phyloP scores from a whole-genome alignment of 2,888 invertebrate genomes.

The Fragum sueziense region DNA sequence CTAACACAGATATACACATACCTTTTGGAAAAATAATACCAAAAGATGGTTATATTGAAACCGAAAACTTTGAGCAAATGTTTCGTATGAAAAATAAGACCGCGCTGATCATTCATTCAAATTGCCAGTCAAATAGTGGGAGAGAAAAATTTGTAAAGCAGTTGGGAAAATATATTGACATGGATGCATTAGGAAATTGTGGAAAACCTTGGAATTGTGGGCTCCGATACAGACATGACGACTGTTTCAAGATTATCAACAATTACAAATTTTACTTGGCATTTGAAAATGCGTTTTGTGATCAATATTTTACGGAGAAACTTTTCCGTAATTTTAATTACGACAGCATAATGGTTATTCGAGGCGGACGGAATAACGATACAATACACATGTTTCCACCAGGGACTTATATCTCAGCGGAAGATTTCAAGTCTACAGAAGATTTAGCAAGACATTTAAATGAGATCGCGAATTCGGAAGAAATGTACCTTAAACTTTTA shows the following conservation, averaged over 20 bases:
- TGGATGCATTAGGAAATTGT: constrained; percentile 29
- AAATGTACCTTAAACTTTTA: constrained; percentile 23
- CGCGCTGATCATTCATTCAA: background rate
- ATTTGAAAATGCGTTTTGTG: background rate
- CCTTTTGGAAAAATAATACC: background rate
- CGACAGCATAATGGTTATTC: constrained; percentile 8
- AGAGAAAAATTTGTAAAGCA: background rate
- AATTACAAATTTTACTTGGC: constrained; percentile 31
- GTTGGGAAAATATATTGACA: background rate
- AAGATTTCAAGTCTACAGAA: constrained; percentile 33
- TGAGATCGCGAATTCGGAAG: constrained; percentile 22
- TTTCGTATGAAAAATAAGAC: background rate
- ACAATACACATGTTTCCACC: constrained; percentile 14
- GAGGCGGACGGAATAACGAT: constrained; percentile 32
- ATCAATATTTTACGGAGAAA: constrained; percentile 7
- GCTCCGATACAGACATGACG: constrained; percentile 33
- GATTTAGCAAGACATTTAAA: constrained; percentile 29
- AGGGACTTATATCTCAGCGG: constrained; percentile 36
- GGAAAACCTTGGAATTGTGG: constrained; percentile 49
- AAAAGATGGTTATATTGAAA: background rate
- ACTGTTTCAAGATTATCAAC: constrained; percentile 45
- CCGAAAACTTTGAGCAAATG: background rate
- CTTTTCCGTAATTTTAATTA: background rate
- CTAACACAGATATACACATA: constrained; percentile 4
- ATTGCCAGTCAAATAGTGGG: background rate